Conservation (phyloP, 30 jellyfish, hydroid and myxozoan genomes). For the Phacellophora camtschatica region DNA sequence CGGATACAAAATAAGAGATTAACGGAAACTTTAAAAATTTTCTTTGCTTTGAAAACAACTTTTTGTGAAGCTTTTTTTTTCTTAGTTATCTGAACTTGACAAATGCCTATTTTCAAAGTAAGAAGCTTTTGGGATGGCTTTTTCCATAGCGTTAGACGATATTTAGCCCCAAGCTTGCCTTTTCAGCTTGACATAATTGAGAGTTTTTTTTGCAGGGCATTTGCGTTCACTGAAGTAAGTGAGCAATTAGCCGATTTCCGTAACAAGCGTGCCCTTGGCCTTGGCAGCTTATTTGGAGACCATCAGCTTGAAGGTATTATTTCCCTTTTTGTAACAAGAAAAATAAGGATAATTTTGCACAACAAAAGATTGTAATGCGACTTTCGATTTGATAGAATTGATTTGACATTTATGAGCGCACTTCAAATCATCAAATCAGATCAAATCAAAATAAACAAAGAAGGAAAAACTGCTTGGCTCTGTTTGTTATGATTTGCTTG, state of each 20-base stretch:
- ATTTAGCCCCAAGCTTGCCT: neutral
- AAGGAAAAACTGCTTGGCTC: no score
- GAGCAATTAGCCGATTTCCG: slow-evolving; percentile 96
- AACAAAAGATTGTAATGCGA: no score
- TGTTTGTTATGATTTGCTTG: no score
- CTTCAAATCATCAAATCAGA: no score
- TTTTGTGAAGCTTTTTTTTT: neutral
- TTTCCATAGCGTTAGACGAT: no score
- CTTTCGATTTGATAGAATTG: neutral
- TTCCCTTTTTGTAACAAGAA: no score
- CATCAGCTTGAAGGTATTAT: slow-evolving; percentile 92
- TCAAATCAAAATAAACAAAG: no score
- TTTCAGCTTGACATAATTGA: neutral
- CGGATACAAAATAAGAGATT: no score
- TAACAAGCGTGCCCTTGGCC: slow-evolving; percentile 91
- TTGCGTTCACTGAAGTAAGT: slow-evolving; percentile 73
- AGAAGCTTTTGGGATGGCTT: neutral
- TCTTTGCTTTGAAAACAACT: neutral
- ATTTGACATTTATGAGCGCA: neutral
- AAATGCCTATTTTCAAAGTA: neutral
- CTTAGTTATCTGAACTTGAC: no score
- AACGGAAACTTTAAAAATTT: no score
- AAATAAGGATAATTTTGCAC: no score
- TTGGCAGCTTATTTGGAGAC: slow-evolving; percentile 96
- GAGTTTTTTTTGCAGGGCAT: slow-evolving; percentile 38